These are phyloP conservation scores for Drosophila mimetica DNA, from an alignment of 2,888 invertebrate genomes.

Conservation along the genomic window DNA sequence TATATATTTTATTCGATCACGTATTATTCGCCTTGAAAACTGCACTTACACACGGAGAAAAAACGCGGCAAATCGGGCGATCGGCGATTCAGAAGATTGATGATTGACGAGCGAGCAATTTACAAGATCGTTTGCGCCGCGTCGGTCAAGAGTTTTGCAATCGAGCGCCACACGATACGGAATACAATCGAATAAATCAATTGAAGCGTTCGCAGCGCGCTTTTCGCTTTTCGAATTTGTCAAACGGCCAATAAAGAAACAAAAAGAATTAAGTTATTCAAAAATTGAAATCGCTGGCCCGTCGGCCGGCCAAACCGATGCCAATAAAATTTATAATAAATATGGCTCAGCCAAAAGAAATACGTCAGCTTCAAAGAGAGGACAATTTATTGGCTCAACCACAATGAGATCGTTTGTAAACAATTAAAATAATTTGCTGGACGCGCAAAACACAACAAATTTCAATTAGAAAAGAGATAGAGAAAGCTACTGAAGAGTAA, in stretches of 20 bases:
- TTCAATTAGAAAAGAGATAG: constrained; percentile 45
- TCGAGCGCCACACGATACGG: constrained; percentile 36
- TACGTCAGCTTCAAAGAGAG: constrained; percentile 41
- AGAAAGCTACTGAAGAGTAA: constrained; percentile 9
- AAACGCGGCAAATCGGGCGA: constrained; percentile 8
- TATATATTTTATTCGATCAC: constrained; percentile 44
- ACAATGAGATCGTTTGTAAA: constrained; percentile 64
- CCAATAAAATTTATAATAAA: constrained; percentile 71
- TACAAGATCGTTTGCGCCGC: constrained; percentile 59
- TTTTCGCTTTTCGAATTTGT: constrained; percentile 66
- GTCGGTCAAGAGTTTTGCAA: constrained; percentile 49
- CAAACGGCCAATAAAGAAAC: constrained; percentile 69
- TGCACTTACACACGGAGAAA: constrained; percentile 43
- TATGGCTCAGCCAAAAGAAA: constrained; percentile 43
- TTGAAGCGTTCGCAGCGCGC: constrained; percentile 56
- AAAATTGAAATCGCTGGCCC: constrained; percentile 58
- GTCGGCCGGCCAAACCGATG: constrained; percentile 36
- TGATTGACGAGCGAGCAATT: constrained; percentile 44
- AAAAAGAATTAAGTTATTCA: constrained; percentile 55
- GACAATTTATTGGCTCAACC: constrained; percentile 58
- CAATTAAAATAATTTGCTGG: constrained; percentile 74
- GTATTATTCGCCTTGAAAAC: constrained; percentile 50
- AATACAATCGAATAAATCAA: constrained; percentile 76
- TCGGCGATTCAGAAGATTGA: constrained; percentile 41
- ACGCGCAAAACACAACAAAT: constrained; percentile 42